phyloP scores from a whole-genome alignment of 2,113 vertebrate species.

The Ictidomys tridecemlineatus region DNA sequence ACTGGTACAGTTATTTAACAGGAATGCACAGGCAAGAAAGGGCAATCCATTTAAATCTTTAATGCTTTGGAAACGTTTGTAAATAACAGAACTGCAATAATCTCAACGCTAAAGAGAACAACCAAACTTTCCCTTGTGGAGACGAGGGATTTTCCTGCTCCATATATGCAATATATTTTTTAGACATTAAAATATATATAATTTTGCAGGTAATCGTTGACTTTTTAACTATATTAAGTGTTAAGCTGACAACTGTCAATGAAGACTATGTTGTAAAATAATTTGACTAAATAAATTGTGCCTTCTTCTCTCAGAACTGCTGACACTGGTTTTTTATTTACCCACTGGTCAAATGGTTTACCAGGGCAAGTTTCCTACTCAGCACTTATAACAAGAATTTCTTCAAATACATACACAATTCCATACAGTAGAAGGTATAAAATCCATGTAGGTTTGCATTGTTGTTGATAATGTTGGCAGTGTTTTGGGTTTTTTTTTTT shows the following conservation, averaged over 20 bases:
- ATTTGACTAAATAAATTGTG: constrained; percentile 97
- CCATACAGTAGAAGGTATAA: background rate
- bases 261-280: constrained; percentile 93
- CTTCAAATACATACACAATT: background rate
- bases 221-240: constrained; percentile 91
- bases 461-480: background rate
- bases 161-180: constrained; percentile 97
- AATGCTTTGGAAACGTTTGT: constrained; percentile 84
- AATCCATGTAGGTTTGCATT: background rate
- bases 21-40: constrained; percentile 48
- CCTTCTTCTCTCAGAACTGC: constrained; percentile 76
- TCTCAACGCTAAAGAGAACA: constrained; percentile 75
- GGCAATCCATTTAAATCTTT: constrained; percentile 68
- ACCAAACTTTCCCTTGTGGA: constrained; percentile 85
- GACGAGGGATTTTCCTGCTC: constrained; percentile 92
- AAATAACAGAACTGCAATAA: constrained; percentile 88
- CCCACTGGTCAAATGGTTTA: background rate
- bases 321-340: constrained; percentile 47
- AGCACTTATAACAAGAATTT: background rate
- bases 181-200: constrained; percentile 96
- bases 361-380: background rate
- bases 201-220: constrained; percentile 95
- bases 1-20: constrained; percentile 87
- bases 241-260: constrained; percentile 90
- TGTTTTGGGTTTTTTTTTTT: too few species aligned